Conservation (phyloP, 2,113 vertebrate species). For the Chascanopsetta lugubris region DNA sequence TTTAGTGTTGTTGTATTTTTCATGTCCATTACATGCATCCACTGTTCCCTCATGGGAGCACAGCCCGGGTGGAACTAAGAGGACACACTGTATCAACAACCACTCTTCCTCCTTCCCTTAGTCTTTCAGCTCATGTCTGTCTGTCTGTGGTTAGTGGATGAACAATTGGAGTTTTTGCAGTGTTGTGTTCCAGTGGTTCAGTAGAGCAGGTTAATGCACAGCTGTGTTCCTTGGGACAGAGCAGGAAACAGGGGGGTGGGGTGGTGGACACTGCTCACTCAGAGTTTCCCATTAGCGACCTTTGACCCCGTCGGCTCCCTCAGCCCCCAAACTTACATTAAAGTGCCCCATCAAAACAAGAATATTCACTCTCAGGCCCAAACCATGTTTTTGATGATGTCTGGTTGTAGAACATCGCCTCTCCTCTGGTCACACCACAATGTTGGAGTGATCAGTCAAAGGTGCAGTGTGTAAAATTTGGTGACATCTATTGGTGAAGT, state of each 20-base stretch:
- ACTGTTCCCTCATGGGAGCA: slow-evolving; percentile 36
- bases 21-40: slow-evolving; percentile 72
- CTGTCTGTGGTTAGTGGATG: slow-evolving; percentile 41
- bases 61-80: slow-evolving; percentile 38
- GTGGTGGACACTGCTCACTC: slow-evolving; percentile 13
- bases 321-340: slow-evolving; percentile 28
- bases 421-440: slow-evolving; percentile 36
- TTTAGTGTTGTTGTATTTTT: slow-evolving; percentile 73
- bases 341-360: not conserved
- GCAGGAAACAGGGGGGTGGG: slow-evolving; percentile 10
- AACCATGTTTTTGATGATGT: not conserved
- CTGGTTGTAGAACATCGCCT: not conserved
- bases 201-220: slow-evolving; percentile 51
- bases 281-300: slow-evolving; percentile 63
- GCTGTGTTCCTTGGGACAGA: slow-evolving; percentile 25
- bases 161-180: slow-evolving; percentile 31
- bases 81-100: slow-evolving; percentile 18
- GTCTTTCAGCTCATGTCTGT: slow-evolving; percentile 15
- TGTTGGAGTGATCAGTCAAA: slow-evolving; percentile 28
- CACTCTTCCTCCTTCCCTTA: not conserved
- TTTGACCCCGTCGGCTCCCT: slow-evolving; percentile 42
- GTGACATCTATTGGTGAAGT: no score
- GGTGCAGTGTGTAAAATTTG: no score
- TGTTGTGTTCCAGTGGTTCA: slow-evolving; percentile 15
- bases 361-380: not conserved